Base-by-base conservation (phyloP, 2,888 invertebrate genomes). In the Eupithecia dodoneata region DNA sequence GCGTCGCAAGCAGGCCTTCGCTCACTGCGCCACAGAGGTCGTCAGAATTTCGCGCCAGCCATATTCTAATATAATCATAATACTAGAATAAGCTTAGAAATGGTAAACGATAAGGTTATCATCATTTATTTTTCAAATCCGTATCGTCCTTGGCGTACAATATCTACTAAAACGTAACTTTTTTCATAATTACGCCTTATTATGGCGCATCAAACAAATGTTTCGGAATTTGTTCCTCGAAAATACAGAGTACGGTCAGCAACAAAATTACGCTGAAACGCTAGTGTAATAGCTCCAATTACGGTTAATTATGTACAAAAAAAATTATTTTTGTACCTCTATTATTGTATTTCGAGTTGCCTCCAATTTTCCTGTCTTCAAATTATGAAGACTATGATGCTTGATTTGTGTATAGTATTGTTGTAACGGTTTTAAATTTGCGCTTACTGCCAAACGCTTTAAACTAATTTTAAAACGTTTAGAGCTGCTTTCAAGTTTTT, bases 171-270 rank as follows among this genome's bases (percentile, higher is more conserved):
- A 84, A 85, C 84, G 83, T 84, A 83, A 86, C 88, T 89, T 88
- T 93, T 93, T 91, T 93, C 89, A 93, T 94, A 95, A 94, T 94
- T 93, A 93, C 87, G 86, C 88, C 94, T 94, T 93, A 95, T 95
- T 95, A 95, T 90, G 88, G 88, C 89, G 92, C 94, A 95, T 94
- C 94, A 94, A 93, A 94, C 94, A 93, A 95, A 94, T 93, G 94
- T 88, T 92, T 89, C 85, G 92, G 94, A 93, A 93, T 94, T 92
- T 86, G 89, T 95, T 95, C 94, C 93, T 90, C 92, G 94, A 94
- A 94, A 92, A 89, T 86, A 86, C 85, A 82, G 81, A 83, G 92
- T 93, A 94, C 89, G 85, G 94, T 92, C 90, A 83, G 93, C 93
- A 93, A 78, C 84, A 76, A 87, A 92, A 93, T 90, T 90, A 90